Conservation (phyloP, 2,113 vertebrate species). For the Piaya cayana region DNA sequence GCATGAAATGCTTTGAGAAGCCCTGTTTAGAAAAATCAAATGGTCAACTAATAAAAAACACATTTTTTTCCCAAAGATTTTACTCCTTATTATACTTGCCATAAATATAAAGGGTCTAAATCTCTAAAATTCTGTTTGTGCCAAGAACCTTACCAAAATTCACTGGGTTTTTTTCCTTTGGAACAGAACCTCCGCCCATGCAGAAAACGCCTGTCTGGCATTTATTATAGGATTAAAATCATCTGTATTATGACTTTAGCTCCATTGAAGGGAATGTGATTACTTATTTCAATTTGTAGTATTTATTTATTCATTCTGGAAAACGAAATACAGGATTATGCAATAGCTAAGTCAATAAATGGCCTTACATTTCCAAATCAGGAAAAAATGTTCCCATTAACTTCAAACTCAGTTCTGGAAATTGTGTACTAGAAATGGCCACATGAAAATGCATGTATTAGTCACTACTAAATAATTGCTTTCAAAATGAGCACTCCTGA, state of each 20-base stretch:
- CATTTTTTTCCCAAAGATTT: neutral
- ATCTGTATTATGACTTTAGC: neutral
- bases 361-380: neutral
- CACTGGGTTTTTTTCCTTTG: neutral
- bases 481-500: neutral
- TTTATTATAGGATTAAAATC: neutral
- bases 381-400: neutral
- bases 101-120: neutral
- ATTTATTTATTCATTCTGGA: neutral
- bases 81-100: neutral
- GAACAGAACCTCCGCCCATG: neutral
- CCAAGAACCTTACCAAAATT: neutral
- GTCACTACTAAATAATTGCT: neutral
- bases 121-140: neutral
- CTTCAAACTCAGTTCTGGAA: neutral
- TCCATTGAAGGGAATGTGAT: neutral
- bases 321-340: neutral
- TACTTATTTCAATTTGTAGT: neutral
- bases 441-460: accelerated
- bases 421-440: neutral
- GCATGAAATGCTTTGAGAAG: neutral
- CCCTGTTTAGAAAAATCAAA: neutral
- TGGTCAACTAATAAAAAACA: neutral
- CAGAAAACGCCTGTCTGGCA: neutral
- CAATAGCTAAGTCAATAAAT: neutral